Percentiles rank a stretch among this genome's conserved stretches.
Evolutionary conservation across 2,888 invertebrate species (phyloP).

Genomic region (Melanchra persicariae): DNA sequence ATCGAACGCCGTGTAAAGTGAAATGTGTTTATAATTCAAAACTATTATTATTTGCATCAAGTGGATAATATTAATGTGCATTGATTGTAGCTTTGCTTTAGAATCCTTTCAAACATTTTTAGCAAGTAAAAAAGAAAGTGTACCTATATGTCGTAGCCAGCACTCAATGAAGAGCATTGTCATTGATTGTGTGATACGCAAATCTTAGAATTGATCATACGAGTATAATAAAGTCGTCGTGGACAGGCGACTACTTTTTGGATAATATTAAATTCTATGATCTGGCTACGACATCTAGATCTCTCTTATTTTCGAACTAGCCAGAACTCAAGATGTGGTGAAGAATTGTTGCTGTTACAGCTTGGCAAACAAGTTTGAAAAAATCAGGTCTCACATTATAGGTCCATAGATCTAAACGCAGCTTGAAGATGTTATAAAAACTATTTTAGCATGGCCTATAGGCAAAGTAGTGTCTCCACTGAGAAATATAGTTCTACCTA

Average conservation of each 20-base stretch:
- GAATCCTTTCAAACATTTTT: conserved; percentile 10
- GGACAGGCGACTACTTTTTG: neutral
- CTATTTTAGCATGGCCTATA: neutral
- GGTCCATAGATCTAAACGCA: neutral
- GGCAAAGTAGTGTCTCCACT: neutral
- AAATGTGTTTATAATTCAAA: conserved; percentile 30
- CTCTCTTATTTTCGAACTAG: conserved; percentile 18
- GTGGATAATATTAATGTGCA: conserved; percentile 19
- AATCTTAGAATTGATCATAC: neutral
- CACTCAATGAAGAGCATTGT: neutral
- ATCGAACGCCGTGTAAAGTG: conserved; percentile 44
- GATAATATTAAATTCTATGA: neutral
- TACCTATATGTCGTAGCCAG: neutral
- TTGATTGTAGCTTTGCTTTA: conserved; percentile 59
- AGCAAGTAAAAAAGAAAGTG: conserved; percentile 17
- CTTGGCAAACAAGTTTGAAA: conserved; percentile 1
- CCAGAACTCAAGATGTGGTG: conserved; percentile 17
- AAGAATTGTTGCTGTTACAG: conserved; percentile 28
- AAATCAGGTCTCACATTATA: neutral
- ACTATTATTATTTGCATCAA: conserved; percentile 14
- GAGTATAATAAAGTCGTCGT: neutral
- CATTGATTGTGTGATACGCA: neutral
- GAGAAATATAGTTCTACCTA: neutral
- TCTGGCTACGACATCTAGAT: conserved; percentile 11
- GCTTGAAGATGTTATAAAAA: neutral